Conservation (phyloP, 1,140 invertebrate genomes). For the Drosophila orosa region DNA sequence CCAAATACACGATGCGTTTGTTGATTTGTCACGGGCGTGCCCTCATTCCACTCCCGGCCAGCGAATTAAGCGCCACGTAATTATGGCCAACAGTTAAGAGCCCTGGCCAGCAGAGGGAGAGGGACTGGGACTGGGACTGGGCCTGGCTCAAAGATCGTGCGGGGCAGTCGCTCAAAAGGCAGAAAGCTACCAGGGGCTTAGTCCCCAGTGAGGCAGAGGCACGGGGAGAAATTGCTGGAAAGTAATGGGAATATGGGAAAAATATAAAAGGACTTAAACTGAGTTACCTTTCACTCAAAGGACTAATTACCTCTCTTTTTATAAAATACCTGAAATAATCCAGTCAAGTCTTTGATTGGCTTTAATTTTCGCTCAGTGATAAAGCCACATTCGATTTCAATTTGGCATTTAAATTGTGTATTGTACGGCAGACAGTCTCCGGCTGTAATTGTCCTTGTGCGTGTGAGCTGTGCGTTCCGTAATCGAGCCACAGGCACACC, state of each 20-base stretch:
- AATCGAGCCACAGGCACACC: slow-evolving; percentile 25
- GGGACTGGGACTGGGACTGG: not conserved
- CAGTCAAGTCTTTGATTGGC: too few relatives aligned
- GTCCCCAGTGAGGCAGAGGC: not conserved
- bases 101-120: not conserved
- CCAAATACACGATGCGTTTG: slow-evolving; percentile 45
- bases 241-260: not conserved
- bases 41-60: not conserved
- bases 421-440: slow-evolving; percentile 11
- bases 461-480: slow-evolving; percentile 24
- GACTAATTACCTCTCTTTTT: too few relatives aligned
- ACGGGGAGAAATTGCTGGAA: not conserved
- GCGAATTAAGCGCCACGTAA: slow-evolving; percentile 52
- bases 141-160: not conserved
- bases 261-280: not conserved
- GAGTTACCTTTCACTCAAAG: not conserved
- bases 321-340: too few relatives aligned
- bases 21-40: slow-evolving; percentile 30
- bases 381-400: slow-evolving; percentile 42
- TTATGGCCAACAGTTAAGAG: slow-evolving; percentile 53
- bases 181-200: slow-evolving; percentile 1
- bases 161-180: slow-evolving; percentile 15
- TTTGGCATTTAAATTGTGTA: slow-evolving; percentile 52
- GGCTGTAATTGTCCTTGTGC: not conserved
- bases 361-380: slow-evolving; percentile 4